A percentile compares a stretch with the other conserved stretches of the same genome.
These are phyloP conservation scores for Argyrosomus japonicus DNA, from an alignment of 2,113 vertebrate genomes.

Conservation along the genomic window DNA sequence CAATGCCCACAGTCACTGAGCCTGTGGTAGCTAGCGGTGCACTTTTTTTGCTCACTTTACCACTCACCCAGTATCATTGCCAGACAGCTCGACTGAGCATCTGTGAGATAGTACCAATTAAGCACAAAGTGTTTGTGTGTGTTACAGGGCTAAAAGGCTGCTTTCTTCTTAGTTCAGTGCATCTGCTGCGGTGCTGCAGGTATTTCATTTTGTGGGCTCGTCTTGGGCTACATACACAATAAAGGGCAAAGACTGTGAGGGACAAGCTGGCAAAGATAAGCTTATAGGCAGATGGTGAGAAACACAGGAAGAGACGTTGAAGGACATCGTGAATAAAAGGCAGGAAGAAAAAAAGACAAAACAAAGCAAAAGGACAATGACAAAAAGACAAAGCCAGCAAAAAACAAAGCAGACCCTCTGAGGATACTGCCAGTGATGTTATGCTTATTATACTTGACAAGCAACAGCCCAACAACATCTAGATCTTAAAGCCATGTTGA, in stretches of 20 bases:
- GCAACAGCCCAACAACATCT: not conserved
- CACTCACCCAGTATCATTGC: not conserved
- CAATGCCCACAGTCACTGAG: not conserved
- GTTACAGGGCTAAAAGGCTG: constrained; percentile 5
- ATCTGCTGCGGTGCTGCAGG: constrained; percentile 20
- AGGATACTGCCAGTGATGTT: not conserved
- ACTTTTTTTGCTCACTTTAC: not conserved
- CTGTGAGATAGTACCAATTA: constrained; percentile 1
- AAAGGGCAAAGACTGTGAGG: not conserved
- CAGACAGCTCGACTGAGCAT: constrained; percentile 4
- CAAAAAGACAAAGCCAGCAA: not conserved
- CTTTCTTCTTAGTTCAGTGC: constrained; percentile 1
- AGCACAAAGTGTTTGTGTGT: constrained; percentile 10
- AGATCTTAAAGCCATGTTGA: not conserved
- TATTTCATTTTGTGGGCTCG: constrained; percentile 11
- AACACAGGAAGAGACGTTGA: not conserved
- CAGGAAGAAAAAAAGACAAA: no score
- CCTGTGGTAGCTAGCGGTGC: not conserved
- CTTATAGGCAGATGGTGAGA: not conserved
- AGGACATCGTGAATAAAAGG: not conserved
- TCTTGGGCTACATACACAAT: constrained; percentile 2
- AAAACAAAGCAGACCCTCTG: not conserved
- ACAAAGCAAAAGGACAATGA: not conserved
- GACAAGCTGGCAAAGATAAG: not conserved
- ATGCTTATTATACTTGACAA: not conserved